These are phyloP conservation scores for Xylota segnis DNA, from an alignment of 2,888 invertebrate genomes.

Conservation along the genomic window DNA sequence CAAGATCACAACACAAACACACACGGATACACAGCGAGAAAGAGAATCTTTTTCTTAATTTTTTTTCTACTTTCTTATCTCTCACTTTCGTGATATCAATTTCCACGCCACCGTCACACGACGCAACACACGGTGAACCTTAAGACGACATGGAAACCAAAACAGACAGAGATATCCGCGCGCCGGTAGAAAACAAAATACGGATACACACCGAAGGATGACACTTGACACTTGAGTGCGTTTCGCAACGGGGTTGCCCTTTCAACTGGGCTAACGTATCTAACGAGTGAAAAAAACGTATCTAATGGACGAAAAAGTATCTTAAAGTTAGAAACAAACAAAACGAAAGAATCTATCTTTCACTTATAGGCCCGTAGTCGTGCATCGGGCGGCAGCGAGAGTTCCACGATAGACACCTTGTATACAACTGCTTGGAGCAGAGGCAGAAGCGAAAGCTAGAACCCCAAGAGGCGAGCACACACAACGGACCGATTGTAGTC, in stretches of 20 bases:
- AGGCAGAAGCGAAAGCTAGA: constrained; percentile 71
- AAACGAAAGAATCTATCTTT: constrained; percentile 48
- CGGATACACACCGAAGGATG: constrained; percentile 22
- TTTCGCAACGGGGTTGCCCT: constrained; percentile 48
- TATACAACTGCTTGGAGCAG: constrained; percentile 69
- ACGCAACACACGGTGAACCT: constrained; percentile 31
- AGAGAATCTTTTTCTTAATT: constrained; percentile 1
- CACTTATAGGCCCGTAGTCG: constrained; percentile 36
- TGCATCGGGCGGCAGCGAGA: constrained; percentile 59
- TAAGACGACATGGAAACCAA: constrained; percentile 55
- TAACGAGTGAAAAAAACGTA: constrained; percentile 15
- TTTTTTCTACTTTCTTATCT: constrained; percentile 51
- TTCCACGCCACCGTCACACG: constrained; percentile 17
- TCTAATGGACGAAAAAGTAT: constrained; percentile 37
- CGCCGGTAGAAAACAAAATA: constrained; percentile 20
- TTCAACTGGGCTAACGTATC: constrained; percentile 43
- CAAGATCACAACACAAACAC: constrained; percentile 26
- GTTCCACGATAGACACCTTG: constrained; percentile 75
- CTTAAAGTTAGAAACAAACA: constrained; percentile 28
- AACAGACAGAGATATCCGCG: constrained; percentile 64
- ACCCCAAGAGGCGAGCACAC: constrained; percentile 56
- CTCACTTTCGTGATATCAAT: constrained; percentile 63
- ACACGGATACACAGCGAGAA: neutral
- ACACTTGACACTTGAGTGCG: constrained; percentile 41
- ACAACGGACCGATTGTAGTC: constrained; percentile 51